Evolutionary conservation across 2,888 invertebrate species (phyloP), one percentile per base, ranked within the genome.

Genomic region (Proisotoma minuta): DNA sequence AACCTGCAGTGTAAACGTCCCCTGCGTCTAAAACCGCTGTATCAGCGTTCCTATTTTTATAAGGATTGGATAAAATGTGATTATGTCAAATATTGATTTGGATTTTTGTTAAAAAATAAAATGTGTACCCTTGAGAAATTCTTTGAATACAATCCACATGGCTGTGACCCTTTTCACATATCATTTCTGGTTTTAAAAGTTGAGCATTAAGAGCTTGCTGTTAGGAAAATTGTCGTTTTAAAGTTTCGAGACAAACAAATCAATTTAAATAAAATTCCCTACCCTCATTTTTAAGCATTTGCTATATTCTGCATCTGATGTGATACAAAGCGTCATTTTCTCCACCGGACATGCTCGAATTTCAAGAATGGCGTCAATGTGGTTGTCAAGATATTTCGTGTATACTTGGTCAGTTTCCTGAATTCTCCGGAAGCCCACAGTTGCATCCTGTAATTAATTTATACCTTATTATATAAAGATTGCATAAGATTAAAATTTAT

Each of bases 251-350:
- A 4, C 24, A 54, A 15, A 59, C 18, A 48, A 23, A 54, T 34
- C 2, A 34, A 20, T 8, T 57, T 54, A 3, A 18, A 12, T 26
- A 18, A 49, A 59, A 77, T 43, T n/a, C 5, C 82, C 77, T 78
- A 91, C 91, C 82, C 84, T 86, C 93, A 94, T 94, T 78, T 89
- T 89, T 48, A 89, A 81, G 77, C 97, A 97, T 79, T 97, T 97
- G 60, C 87, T 87, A 80, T 90, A 83, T 78, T 97, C 97, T 0
- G 86, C 83, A 60, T 90, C 88, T 0, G 96, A 96, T 0, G 94
- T 92, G 23, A 97, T 89, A 76, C 97, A 97, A 22, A 96, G 78
- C 0, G 87, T 86, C 80, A 94, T 91, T n/a, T 85, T 81, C 50
- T 85, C 82, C 5, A 95, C 86, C 0, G 95, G 91, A 76, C 96